Conservation (phyloP, 2,113 vertebrate species). For the Vulpes lagopus region DNA sequence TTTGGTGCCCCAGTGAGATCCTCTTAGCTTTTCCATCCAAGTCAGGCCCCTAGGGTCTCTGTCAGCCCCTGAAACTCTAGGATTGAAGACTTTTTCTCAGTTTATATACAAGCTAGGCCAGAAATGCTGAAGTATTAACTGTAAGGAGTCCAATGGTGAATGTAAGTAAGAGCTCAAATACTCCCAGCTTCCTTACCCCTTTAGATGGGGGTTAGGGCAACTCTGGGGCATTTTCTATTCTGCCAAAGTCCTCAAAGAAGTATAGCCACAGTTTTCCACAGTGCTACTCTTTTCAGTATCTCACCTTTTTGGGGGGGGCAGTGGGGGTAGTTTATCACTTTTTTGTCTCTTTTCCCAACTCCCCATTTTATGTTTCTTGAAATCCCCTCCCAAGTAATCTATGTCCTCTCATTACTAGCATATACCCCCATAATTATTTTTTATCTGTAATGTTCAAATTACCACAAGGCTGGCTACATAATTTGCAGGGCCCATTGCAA, state of each 20-base stretch:
- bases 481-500: not conserved
- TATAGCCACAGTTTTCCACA: not conserved
- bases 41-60: not conserved
- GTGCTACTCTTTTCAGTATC: not conserved
- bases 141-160: not conserved
- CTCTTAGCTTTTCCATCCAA: fast-evolving
- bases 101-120: not conserved
- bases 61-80: not conserved
- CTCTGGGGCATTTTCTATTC: not conserved
- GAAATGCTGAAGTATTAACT: not conserved
- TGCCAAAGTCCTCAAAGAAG: not conserved
- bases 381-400: not conserved
- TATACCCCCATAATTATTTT: not conserved
- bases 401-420: not conserved
- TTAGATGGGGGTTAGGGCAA: not conserved
- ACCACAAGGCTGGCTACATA: not conserved
- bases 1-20: no score
- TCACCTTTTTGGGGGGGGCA: not conserved
- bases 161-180: no score
- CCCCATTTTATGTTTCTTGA: not conserved
- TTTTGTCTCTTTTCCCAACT: not conserved
- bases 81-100: not conserved
- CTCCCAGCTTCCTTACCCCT: fast-evolving
- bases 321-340: not conserved
- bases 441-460: slow-evolving; percentile 1